phyloP scores from a whole-genome alignment of 1,140 invertebrate species.

The Drosophila aff. region DNA sequence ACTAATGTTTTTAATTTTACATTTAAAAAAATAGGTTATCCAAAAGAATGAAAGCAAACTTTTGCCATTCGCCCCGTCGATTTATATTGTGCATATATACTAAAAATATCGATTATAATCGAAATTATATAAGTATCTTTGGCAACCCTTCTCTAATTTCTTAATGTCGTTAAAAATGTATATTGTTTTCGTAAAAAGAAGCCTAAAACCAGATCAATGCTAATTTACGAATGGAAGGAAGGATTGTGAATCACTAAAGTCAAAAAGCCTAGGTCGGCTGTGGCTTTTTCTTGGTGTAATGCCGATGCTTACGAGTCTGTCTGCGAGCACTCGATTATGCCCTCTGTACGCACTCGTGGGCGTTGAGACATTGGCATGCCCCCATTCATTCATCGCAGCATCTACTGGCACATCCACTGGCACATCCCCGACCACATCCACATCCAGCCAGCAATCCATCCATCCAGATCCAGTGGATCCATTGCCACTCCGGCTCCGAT shows the following conservation, averaged over 20 bases:
- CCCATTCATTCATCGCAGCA: constrained; percentile 54
- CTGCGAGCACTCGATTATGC: constrained; percentile 19
- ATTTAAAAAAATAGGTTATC: too few relatives aligned
- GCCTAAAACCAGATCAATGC: neutral
- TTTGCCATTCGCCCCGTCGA: too few relatives aligned
- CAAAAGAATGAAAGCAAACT: too few relatives aligned
- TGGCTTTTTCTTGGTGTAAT: constrained; percentile 2
- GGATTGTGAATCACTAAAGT: neutral
- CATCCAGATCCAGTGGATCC: constrained; percentile 27
- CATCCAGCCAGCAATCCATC: constrained; percentile 21
- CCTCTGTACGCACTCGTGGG: constrained; percentile 52
- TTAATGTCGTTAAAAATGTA: neutral
- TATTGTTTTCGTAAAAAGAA: neutral
- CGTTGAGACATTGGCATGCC: constrained; percentile 61
- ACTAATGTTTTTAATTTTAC: too few relatives aligned
- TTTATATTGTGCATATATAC: too few relatives aligned
- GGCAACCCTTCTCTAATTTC: neutral
- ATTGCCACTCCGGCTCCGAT: constrained; percentile 57
- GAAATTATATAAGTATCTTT: neutral
- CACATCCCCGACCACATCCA: constrained; percentile 21
- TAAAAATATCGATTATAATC: neutral
- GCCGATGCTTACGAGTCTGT: neutral
- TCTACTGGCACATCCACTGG: constrained; percentile 34
- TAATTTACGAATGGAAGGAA: neutral
- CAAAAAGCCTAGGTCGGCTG: too few relatives aligned